phyloP scores from a whole-genome alignment of 2,888 invertebrate species.

The Hecatera dysodea region DNA sequence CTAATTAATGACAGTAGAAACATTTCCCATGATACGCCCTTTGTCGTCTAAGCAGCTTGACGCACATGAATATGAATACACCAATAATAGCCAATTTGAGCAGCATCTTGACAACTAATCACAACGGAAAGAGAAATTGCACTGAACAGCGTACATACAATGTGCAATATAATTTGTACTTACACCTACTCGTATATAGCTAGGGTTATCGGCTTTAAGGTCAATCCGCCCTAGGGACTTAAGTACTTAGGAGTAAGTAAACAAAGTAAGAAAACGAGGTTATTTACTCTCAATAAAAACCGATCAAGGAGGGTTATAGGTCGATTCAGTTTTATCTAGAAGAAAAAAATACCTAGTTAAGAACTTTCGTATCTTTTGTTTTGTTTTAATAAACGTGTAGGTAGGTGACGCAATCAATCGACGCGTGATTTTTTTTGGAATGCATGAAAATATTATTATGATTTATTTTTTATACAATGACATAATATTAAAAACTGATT shows the following conservation, averaged over 20 bases:
- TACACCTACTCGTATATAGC: constrained; percentile 44
- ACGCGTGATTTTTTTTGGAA: constrained; percentile 19
- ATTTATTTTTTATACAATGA: too few relatives aligned
- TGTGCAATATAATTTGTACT: constrained; percentile 39
- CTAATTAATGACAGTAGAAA: constrained; percentile 72
- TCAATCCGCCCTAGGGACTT: constrained; percentile 58
- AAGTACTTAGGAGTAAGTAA: too few relatives aligned
- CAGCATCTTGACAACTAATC: constrained; percentile 77
- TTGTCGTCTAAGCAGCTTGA: constrained; percentile 79
- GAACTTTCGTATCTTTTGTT: constrained; percentile 20
- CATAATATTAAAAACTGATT: neutral
- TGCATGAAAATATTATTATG: neutral
- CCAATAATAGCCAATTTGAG: constrained; percentile 85
- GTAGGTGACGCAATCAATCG: constrained; percentile 27
- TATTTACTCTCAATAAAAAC: constrained; percentile 70
- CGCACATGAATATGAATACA: constrained; percentile 81
- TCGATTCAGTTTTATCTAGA: constrained; percentile 46
- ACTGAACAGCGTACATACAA: constrained; percentile 65
- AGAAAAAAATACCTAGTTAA: constrained; percentile 29
- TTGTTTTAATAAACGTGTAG: neutral
- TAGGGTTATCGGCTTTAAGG: constrained; percentile 57
- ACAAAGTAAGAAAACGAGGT: constrained; percentile 67
- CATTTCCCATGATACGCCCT: constrained; percentile 65
- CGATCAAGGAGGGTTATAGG: constrained; percentile 59
- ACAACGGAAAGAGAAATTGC: constrained; percentile 59